Conservation (phyloP, 1,140 invertebrate species). For the Agrypnia vestita region DNA sequence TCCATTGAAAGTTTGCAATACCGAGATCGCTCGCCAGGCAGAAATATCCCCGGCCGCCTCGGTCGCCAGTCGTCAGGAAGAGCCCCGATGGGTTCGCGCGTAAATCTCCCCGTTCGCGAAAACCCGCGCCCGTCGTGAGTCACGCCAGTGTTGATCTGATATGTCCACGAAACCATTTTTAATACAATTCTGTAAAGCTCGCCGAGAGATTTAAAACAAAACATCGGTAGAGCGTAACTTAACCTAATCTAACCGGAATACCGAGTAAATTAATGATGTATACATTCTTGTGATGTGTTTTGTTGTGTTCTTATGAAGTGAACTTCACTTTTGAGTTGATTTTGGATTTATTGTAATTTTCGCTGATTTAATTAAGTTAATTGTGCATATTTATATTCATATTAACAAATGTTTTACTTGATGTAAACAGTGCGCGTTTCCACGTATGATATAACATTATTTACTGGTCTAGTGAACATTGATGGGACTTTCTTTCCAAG, state of each 20-base stretch:
- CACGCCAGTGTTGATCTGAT: background rate
- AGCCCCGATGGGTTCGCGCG: background rate
- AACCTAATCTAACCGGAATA: too few species aligned
- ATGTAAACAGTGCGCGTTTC: background rate
- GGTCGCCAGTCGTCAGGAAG: slow-evolving; percentile 14
- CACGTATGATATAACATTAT: background rate
- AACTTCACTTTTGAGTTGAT: too few species aligned
- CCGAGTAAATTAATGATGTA: too few species aligned
- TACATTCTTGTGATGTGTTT: too few species aligned
- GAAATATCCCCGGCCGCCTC: background rate
- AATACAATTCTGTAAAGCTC: too few species aligned
- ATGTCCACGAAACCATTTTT: too few species aligned
- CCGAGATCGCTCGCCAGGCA: slow-evolving; percentile 27
- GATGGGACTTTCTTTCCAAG: background rate
- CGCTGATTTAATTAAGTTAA: too few species aligned
- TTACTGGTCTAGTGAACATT: background rate
- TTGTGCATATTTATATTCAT: too few species aligned
- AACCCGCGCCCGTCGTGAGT: background rate
- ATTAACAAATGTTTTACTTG: background rate
- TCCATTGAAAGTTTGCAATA: slow-evolving; percentile 30
- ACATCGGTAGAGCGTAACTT: too few species aligned
- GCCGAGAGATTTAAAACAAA: too few species aligned
- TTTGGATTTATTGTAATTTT: too few species aligned
- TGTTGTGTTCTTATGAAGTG: too few species aligned
- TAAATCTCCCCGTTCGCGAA: slow-evolving; percentile 3